Conservation (phyloP, 1,140 invertebrate genomes). For the Nephotettix cincticeps region DNA sequence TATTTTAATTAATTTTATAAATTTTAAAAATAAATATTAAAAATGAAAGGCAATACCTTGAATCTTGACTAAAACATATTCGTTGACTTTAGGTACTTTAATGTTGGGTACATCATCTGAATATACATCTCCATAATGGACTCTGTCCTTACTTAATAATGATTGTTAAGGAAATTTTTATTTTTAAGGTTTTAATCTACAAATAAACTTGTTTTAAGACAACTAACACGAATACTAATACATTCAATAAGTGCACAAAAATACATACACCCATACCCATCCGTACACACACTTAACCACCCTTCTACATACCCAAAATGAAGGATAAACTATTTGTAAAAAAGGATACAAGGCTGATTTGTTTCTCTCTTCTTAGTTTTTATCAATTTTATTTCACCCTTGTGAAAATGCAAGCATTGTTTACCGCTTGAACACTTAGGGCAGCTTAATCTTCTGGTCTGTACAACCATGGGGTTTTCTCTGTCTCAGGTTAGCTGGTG, state of each 20-base stretch:
- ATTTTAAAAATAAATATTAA: no score
- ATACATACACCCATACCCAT: not conserved
- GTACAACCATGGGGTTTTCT: constrained; percentile 19
- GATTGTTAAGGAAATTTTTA: constrained; percentile 2
- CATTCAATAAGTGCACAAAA: not conserved
- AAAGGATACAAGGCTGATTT: constrained; percentile 23
- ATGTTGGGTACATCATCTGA: not conserved
- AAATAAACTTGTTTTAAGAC: not conserved
- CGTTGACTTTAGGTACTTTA: not conserved
- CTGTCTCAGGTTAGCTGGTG: constrained; percentile 23
- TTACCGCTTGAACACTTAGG: constrained; percentile 21
- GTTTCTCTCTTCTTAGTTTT: constrained; percentile 9
- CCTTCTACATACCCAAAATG: not conserved
- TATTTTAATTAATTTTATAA: no score
- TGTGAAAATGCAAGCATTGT: constrained; percentile 16
- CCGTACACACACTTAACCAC: not conserved
- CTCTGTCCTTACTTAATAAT: not conserved
- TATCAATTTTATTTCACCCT: constrained; percentile 16
- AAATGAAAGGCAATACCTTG: no score
- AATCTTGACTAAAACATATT: constrained; percentile 5
- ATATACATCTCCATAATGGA: not conserved
- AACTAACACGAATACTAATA: not conserved
- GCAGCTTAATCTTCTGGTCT: constrained; percentile 19
- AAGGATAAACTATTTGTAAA: constrained; percentile 8
- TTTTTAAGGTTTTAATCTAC: not conserved